phyloP scores from a whole-genome alignment of 2,888 invertebrate genomes.

The Mesodorylaimus sp. region DNA sequence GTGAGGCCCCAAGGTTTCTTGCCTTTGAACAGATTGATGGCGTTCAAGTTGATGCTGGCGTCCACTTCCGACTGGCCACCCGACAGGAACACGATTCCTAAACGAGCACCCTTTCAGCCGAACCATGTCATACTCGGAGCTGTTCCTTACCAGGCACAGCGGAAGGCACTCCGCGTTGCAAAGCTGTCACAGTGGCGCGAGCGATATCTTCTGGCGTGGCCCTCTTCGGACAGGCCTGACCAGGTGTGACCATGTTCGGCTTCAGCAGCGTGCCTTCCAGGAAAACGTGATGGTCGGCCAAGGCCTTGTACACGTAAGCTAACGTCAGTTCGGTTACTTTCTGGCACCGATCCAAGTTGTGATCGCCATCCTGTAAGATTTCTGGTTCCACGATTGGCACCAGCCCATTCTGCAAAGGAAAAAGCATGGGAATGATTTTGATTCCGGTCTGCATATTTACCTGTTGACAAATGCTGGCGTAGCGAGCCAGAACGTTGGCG shows the following conservation, averaged over 20 bases:
- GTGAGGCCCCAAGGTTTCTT: conserved; percentile 91
- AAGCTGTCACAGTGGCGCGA: conserved; percentile 75
- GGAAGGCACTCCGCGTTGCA: conserved; percentile 77
- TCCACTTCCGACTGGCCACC: conserved; percentile 97
- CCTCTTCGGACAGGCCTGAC: conserved; percentile 56
- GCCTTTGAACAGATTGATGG: conserved; percentile 65
- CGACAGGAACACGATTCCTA: conserved; percentile 85
- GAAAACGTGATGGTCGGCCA: conserved; percentile 88
- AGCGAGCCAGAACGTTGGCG: conserved; percentile 85
- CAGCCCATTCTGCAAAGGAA: conserved; percentile 51
- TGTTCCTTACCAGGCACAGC: conserved; percentile 61
- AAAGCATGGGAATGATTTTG: neutral
- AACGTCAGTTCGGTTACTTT: conserved; percentile 85
- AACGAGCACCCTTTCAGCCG: conserved; percentile 13
- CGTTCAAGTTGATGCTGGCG: conserved; percentile 82
- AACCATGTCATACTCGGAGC: neutral
- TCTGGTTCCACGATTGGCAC: conserved; percentile 99
- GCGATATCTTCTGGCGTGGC: conserved; percentile 66
- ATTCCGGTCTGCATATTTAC: neutral
- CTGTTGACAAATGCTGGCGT: conserved; percentile 64
- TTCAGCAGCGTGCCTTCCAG: conserved; percentile 92
- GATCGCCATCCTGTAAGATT: conserved; percentile 89
- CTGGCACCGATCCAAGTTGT: conserved; percentile 75
- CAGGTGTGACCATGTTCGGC: conserved; percentile 96
- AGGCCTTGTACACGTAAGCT: conserved; percentile 84